phyloP scores from a whole-genome alignment of 2,888 invertebrate genomes.

The Orthosia cruda region DNA sequence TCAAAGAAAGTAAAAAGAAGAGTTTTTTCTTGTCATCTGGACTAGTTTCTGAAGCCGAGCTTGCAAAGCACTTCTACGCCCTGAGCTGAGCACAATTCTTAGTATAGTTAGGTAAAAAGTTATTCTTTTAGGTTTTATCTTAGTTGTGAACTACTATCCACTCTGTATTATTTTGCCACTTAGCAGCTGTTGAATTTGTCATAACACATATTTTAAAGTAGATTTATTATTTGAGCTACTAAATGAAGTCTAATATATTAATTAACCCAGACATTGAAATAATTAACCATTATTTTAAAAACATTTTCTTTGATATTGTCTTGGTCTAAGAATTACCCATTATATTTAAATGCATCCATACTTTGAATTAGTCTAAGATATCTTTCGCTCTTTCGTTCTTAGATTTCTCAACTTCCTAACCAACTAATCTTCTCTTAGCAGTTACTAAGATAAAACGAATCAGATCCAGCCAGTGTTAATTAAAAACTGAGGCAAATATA shows the following conservation, averaged over 20 bases:
- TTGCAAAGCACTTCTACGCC: conserved; percentile 47
- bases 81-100: conserved; percentile 22
- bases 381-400: not conserved
- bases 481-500: conserved; percentile 18
- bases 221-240: not conserved
- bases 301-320: too few relatives aligned
- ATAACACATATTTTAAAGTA: not conserved
- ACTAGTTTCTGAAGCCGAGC: conserved; percentile 46
- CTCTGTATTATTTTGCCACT: not conserved
- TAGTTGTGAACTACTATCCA: not conserved
- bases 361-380: too few relatives aligned
- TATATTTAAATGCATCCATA: too few relatives aligned
- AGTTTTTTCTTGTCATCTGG: conserved; percentile 51
- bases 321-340: too few relatives aligned
- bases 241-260: too few relatives aligned
- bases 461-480: conserved; percentile 9
- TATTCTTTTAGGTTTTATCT: conserved; percentile 12
- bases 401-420: not conserved
- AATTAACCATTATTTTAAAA: too few relatives aligned
- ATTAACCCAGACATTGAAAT: not conserved
- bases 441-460: not conserved
- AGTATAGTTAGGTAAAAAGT: conserved; percentile 15
- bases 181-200: not conserved
- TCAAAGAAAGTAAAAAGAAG: conserved; percentile 42
- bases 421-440: not conserved